phyloP scores from a whole-genome alignment of 1,140 invertebrate genomes.

The Sycobia sp. region DNA sequence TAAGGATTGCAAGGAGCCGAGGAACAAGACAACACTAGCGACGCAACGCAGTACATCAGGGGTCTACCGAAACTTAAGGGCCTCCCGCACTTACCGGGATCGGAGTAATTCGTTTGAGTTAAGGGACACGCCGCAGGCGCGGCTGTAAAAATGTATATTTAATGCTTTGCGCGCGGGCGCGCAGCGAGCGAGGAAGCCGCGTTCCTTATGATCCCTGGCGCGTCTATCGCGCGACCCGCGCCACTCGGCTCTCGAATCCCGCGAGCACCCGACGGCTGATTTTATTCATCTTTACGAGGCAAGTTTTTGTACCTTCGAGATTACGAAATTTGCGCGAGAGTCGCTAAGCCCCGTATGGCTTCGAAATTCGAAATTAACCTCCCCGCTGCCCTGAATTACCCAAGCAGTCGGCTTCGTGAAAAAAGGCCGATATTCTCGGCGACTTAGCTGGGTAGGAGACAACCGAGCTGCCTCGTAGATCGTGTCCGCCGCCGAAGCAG shows the following conservation, averaged over 20 bases:
- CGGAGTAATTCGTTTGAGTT: constrained; percentile 48
- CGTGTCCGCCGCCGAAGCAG: too few species aligned
- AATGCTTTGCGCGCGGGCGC: too few species aligned
- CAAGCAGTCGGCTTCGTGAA: too few species aligned
- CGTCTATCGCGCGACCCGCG: too few species aligned
- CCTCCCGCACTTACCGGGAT: constrained; percentile 41
- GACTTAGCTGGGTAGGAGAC: too few species aligned
- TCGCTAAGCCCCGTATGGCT: too few species aligned
- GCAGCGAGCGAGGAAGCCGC: not conserved
- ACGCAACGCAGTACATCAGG: constrained; percentile 2
- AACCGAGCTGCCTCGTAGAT: too few species aligned
- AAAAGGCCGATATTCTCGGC: too few species aligned
- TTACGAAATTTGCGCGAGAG: not conserved
- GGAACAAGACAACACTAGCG: not conserved
- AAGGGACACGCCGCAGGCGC: constrained; percentile 37
- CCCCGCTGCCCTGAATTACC: too few species aligned
- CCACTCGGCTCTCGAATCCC: not conserved
- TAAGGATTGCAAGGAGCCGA: too few species aligned
- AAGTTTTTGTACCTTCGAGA: constrained; percentile 1
- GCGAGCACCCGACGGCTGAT: not conserved
- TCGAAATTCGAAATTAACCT: too few species aligned
- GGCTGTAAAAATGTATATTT: constrained; percentile 45
- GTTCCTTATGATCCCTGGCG: too few species aligned
- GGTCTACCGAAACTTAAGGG: constrained; percentile 19
- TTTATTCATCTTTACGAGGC: constrained; percentile 19